Evolutionary conservation across 2,888 invertebrate species (phyloP), one percentile per base, ranked within the genome.

Genomic region (Diaprepes abbreviatus): DNA sequence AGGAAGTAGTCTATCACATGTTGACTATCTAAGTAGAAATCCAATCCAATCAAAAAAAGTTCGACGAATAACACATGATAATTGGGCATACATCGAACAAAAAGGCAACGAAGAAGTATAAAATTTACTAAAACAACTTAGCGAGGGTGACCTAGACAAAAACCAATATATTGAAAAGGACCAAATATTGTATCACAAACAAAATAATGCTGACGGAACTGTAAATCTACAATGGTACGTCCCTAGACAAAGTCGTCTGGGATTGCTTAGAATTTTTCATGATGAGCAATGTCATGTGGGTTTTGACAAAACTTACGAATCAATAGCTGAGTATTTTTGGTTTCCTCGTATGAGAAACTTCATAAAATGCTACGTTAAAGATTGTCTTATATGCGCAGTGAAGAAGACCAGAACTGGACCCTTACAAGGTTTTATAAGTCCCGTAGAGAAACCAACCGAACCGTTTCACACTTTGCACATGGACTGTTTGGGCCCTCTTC

Each of bases 241-340:
- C 19, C 52, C 52, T 12, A 5, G 12, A n/a, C 52, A 54, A 52
- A 74, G 72, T 52, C 31, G n/a, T n/a, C n/a, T 75, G 10, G 75
- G 74, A 7, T 35, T 77, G 16, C 54, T 75, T 2, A 66, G 75
- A 19, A 58, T 77, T 16, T 76, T 77, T 54, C 75, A 78, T 63
- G 77, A 76, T 40, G 76, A 76, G 38, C 76, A 75, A 31, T 76
- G 75, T 40, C 76, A 76, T 38, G 50, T 78, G 7, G 76, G 75
- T 17, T 14, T 52, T 10, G 76, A 73, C 16, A 75, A 73, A 68
- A 72, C 69, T 6, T n/a, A 70, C 14, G 67, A 69, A 28, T 59
- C 63, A 6, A 73, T 73, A 35, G 24, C 50, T 40, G 48, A 38
- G 21, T 66, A 74, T 65, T 73, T 73, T 68, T 70, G 65, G 72